Conservation (phyloP, 2,888 invertebrate genomes). For the Athrips mouffetella region DNA sequence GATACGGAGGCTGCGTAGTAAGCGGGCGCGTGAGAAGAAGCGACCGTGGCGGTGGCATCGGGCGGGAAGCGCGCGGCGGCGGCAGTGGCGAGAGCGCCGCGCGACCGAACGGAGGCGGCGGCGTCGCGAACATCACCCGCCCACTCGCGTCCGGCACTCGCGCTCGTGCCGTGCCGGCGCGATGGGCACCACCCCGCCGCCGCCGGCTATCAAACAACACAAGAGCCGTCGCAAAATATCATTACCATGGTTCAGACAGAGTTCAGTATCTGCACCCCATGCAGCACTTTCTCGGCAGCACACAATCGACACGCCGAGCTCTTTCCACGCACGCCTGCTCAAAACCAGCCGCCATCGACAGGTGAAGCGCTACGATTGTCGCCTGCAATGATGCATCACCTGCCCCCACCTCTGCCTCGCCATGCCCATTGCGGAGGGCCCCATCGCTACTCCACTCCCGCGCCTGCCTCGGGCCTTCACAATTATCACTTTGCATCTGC, state of each 20-base stretch:
- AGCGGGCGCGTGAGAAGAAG: constrained; percentile 42
- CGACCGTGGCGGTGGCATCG: constrained; percentile 35
- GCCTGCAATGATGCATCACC: constrained; percentile 25
- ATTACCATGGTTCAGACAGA: constrained; percentile 92
- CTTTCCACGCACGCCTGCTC: constrained; percentile 87
- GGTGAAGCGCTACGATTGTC: constrained; percentile 50
- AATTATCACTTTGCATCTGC: neutral
- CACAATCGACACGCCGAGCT: constrained; percentile 93
- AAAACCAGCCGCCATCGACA: constrained; percentile 81
- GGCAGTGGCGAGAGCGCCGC: constrained; percentile 56
- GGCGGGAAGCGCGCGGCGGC: constrained; percentile 28
- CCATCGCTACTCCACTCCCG: too few relatives aligned
- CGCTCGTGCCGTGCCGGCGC: constrained; percentile 47
- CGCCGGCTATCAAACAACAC: constrained; percentile 68
- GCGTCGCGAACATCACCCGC: constrained; percentile 43
- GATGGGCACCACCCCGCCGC: constrained; percentile 51
- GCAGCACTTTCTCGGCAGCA: constrained; percentile 89
- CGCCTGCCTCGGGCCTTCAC: neutral
- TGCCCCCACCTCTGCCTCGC: constrained; percentile 23
- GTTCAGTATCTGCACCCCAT: constrained; percentile 85
- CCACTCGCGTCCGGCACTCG: constrained; percentile 35
- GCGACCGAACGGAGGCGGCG: constrained; percentile 52
- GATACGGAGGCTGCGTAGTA: constrained; percentile 76
- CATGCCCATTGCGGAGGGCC: constrained; percentile 23
- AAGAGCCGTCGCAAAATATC: constrained; percentile 91